Evolutionary conservation across 2,888 invertebrate species (phyloP).

Genomic region (Agrenia bidenticulata): DNA sequence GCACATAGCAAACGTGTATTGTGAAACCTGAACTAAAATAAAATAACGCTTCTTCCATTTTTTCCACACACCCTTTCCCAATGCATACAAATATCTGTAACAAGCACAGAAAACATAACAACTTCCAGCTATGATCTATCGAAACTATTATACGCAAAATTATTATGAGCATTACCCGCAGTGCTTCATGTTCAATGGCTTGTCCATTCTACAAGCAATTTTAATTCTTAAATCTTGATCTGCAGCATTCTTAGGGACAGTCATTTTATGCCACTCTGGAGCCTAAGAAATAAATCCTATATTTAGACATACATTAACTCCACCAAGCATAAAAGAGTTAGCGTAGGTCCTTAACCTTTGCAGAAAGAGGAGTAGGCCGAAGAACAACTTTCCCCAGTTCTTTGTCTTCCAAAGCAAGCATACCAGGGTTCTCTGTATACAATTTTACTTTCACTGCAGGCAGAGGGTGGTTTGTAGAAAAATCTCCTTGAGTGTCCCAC

Average conservation of each 20-base stretch:
- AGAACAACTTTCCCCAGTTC: conserved; percentile 91
- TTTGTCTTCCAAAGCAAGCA: conserved; percentile 97
- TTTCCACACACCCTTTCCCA: conserved; percentile 97
- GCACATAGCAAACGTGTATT: conserved; percentile 99
- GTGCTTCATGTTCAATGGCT: conserved; percentile 98
- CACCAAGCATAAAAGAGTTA: neutral
- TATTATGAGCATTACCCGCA: conserved; percentile 71
- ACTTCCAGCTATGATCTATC: neutral
- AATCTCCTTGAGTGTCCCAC: conserved; percentile 99
- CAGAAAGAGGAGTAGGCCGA: conserved; percentile 81
- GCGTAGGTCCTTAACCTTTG: conserved; percentile 64
- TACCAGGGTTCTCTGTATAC: conserved; percentile 95
- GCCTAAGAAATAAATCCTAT: conserved; percentile 60
- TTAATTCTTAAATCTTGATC: conserved; percentile 96
- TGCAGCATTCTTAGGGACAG: conserved; percentile 86
- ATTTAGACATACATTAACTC: neutral
- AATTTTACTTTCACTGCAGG: conserved; percentile 97
- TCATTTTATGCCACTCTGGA: conserved; percentile 99
- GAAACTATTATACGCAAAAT: no score
- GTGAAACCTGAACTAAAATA: conserved; percentile 97
- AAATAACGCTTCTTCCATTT: conserved; percentile 99
- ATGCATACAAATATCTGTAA: conserved; percentile 78
- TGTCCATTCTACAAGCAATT: conserved; percentile 97
- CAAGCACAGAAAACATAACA: neutral
- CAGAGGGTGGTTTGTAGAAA: conserved; percentile 94